Conservation (phyloP, 2,113 vertebrate genomes). For the Butorides virescens region DNA sequence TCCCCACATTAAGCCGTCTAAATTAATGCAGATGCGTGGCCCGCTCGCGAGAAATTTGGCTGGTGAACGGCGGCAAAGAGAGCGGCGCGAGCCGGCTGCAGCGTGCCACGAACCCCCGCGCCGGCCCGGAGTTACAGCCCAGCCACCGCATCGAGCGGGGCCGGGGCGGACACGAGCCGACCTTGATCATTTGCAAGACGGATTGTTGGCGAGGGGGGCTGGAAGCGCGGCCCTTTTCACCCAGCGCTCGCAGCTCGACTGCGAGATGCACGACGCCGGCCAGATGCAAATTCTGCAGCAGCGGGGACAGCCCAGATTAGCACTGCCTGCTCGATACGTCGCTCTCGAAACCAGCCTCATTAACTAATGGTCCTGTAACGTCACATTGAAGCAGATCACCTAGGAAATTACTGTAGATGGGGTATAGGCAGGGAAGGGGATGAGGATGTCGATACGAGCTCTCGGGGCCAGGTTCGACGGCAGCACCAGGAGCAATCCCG, state of each 20-base stretch:
- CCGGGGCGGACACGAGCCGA: fast-evolving
- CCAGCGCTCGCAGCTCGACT: neutral
- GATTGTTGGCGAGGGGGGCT: neutral
- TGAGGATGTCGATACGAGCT: fast-evolving
- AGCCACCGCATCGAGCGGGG: fast-evolving
- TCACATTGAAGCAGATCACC: neutral
- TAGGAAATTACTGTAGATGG: neutral
- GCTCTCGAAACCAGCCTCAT: neutral
- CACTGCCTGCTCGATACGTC: fast-evolving
- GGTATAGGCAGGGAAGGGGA: neutral
- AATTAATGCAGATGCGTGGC: slow-evolving; percentile 40
- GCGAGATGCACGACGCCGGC: neutral
- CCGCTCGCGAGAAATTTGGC: neutral
- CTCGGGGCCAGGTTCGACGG: fast-evolving
- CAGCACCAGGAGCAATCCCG: fast-evolving
- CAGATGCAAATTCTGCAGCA: neutral
- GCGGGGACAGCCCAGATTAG: neutral
- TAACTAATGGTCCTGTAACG: neutral
- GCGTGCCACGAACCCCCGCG: fast-evolving
- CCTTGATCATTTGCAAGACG: neutral
- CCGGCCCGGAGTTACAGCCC: neutral
- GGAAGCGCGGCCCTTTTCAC: neutral
- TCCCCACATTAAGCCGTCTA: neutral
- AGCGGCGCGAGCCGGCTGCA: neutral
- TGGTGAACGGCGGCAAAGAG: neutral